Evolutionary conservation across 2,113 vertebrate genomes (phyloP).

Genomic region (Carassius gibelio): DNA sequence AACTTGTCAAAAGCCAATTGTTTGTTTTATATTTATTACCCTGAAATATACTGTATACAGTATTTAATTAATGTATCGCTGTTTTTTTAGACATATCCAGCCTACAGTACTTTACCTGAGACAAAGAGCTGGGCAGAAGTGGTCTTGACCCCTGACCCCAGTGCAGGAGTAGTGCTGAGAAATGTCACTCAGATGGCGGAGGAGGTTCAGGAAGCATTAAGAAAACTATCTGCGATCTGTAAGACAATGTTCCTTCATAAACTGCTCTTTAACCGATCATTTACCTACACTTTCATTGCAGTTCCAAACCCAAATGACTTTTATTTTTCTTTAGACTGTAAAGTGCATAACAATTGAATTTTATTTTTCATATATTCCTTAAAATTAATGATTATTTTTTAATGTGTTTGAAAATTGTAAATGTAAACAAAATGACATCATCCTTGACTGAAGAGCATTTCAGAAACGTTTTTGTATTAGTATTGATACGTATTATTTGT

Average conservation of each 20-base stretch:
- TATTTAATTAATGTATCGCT: not conserved
- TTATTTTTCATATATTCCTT: too few species aligned
- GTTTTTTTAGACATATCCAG: constrained; percentile 62
- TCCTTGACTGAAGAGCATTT: too few species aligned
- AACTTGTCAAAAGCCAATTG: too few species aligned
- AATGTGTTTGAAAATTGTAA: too few species aligned
- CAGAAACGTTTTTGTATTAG: too few species aligned
- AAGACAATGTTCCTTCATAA: constrained; percentile 47
- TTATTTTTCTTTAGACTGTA: too few species aligned
- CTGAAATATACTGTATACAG: not conserved
- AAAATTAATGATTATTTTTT: too few species aligned
- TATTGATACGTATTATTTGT: too few species aligned
- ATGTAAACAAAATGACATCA: too few species aligned
- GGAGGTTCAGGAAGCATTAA: constrained; percentile 64
- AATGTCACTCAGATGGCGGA: constrained; percentile 64
- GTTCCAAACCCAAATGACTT: too few species aligned
- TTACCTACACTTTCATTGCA: not conserved
- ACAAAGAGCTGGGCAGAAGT: constrained; percentile 64
- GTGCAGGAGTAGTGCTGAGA: constrained; percentile 61
- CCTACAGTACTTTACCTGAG: constrained; percentile 47
- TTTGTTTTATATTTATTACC: not conserved
- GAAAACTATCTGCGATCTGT: constrained; percentile 66
- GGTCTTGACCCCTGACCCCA: constrained; percentile 63
- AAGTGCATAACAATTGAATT: too few species aligned
- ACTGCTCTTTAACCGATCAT: not conserved